Base-by-base conservation (phyloP, 2,888 invertebrate genomes). In the Isotomurus palustris region DNA sequence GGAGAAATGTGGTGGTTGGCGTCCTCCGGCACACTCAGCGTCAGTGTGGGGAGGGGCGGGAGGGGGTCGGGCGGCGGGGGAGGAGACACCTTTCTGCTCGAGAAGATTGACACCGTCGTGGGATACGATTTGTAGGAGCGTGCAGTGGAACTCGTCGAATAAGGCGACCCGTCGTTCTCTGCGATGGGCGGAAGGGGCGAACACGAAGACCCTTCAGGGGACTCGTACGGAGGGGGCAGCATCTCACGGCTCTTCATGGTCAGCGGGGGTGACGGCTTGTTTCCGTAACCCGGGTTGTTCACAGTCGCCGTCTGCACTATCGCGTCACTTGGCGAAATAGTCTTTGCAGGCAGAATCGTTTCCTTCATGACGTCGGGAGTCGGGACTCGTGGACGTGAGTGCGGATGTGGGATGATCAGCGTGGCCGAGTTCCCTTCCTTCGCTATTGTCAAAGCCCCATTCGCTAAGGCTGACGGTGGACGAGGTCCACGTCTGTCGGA, bases 331-430 rank as follows among this genome's bases (percentile, higher is more conserved):
- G 40, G 22, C 25, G 53, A 54, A 3, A 38, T 40, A 19, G 48
- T 12, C 32, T 41, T 53, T n/a, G 6, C 10, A 4, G 48, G 25
- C 25, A 21, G 12, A 19, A 48, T 53, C 1, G 55, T 82, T 75
- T 90, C 89, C 75, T 88, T 89, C 29, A 87, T 84, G 6, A 88
- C 88, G 74, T 91, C 91, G 0, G 91, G 91, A 6, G 91, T 91
- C 36, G 91, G 91, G 69, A 91, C 90, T 52, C 91, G 81, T n/a
- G 91, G 91, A 54, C 54, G 38, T 1, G 59, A 53, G 28, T 62
- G 51, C 5, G 61, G 56, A 29, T 53, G 48, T 24, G 62, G 59
- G 58, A 56, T 43, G 47, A 65, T 28, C 36, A 53, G n/a, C 32
- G 58, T 27, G 32, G n/a, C n/a, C n/a, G 40, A 36, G 44, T 53